Conservation (phyloP, 2,888 invertebrate species). For the Sinelater perroti region DNA sequence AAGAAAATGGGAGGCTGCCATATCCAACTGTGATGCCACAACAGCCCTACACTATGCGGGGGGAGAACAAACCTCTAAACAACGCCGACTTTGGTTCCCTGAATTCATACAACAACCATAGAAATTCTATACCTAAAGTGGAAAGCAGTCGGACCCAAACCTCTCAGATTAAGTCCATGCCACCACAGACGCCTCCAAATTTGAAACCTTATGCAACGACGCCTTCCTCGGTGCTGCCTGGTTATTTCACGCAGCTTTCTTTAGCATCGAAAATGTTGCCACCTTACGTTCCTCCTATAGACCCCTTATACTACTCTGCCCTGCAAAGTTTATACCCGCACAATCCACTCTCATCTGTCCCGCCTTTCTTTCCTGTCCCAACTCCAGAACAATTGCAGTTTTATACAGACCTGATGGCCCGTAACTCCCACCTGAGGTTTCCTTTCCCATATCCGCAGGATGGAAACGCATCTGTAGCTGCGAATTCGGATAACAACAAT, state of each 20-base stretch:
- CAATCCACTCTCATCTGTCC: conserved; percentile 47
- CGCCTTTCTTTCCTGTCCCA: conserved; percentile 60
- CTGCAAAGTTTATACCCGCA: conserved; percentile 61
- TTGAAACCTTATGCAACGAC: conserved; percentile 21
- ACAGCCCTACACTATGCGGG: conserved; percentile 20
- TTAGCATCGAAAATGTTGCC: conserved; percentile 52
- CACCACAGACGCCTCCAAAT: conserved; percentile 1
- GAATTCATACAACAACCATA: conserved; percentile 25
- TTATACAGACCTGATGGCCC: conserved; percentile 64
- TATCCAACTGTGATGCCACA: conserved; percentile 36
- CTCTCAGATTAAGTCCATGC: background rate
- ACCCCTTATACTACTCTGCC: conserved; percentile 61
- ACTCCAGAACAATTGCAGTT: conserved; percentile 64
- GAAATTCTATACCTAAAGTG: conserved; percentile 18
- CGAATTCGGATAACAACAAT: conserved; percentile 18
- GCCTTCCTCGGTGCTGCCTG: conserved; percentile 51
- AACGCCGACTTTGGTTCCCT: conserved; percentile 30
- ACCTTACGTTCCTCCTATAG: conserved; percentile 55
- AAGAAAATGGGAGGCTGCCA: conserved; percentile 50
- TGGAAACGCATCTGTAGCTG: conserved; percentile 46
- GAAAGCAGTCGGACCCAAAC: conserved; percentile 9
- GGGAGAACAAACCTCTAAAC: conserved; percentile 32
- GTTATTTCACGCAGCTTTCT: conserved; percentile 45
- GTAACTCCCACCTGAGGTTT: conserved; percentile 50
- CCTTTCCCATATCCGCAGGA: conserved; percentile 55